A percentile compares a stretch with the other conserved stretches of the same genome.
Conservation (phyloP, 2,797 vertebrate species). For the Manis pentadactyla region DNA sequence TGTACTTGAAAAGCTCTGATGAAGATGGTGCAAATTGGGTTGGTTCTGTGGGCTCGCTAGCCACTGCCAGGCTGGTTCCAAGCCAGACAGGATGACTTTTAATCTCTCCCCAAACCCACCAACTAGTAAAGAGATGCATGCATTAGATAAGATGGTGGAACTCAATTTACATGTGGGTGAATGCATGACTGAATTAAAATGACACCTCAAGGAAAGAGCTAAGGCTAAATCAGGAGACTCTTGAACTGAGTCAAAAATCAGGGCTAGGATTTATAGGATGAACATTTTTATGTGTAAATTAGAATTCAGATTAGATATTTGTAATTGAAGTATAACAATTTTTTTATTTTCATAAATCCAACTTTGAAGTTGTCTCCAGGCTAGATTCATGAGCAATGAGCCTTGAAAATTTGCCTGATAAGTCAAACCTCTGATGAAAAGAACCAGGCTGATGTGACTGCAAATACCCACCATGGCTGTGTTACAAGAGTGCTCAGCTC, state of each 20-base stretch:
- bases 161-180: not conserved
- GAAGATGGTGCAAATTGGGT: not conserved
- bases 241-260: not conserved
- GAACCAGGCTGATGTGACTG: not conserved
- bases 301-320: conserved; percentile 57
- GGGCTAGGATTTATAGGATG: conserved; percentile 33
- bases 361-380: conserved; percentile 50
- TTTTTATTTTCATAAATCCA: conserved; percentile 57
- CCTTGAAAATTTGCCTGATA: conserved; percentile 52
- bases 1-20: not conserved
- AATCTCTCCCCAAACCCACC: not conserved
- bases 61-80: not conserved
- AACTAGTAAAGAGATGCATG: not conserved
- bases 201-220: not conserved
- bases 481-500: not conserved
- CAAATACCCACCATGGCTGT: not conserved
- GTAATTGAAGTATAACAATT: not conserved
- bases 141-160: not conserved
- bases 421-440: conserved; percentile 57
- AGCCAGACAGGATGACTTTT: not conserved
- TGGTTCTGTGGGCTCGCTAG: not conserved
- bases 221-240: not conserved
- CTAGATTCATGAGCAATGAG: conserved; percentile 30
- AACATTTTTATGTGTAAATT: conserved; percentile 7
- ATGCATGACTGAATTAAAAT: conserved; percentile 50